Evolutionary conservation across 64 coral and sea anemone species (phyloP).

Genomic region (Astreopora myriophthalma): DNA sequence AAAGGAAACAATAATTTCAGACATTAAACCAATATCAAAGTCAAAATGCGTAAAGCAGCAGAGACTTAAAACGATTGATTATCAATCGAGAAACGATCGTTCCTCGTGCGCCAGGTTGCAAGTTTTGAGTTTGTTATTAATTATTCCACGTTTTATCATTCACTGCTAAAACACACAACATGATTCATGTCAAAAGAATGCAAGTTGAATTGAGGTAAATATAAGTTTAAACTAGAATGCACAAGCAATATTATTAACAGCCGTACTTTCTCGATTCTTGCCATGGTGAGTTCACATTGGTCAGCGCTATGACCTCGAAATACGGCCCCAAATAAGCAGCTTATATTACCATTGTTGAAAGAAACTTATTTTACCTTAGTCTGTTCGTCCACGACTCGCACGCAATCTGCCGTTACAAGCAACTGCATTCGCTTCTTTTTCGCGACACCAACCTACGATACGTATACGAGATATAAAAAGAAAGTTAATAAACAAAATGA

Average conservation of each 20-base stretch:
- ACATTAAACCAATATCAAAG: slow-evolving; percentile 3
- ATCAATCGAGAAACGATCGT: not conserved
- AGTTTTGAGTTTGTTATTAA: not conserved
- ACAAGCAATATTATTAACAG: not conserved
- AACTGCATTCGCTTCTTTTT: slow-evolving; percentile 79
- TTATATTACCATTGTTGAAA: not conserved
- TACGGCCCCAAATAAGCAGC: not conserved
- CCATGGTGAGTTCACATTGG: not conserved
- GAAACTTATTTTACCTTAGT: slow-evolving; percentile 63
- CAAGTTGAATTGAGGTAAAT: not conserved
- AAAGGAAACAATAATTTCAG: not conserved
- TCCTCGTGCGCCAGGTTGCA: not conserved
- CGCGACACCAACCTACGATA: slow-evolving; percentile 19
- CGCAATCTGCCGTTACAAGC: slow-evolving; percentile 78
- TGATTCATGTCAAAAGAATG: not conserved
- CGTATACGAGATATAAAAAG: not conserved
- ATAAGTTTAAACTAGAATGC: not conserved
- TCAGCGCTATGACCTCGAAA: not conserved
- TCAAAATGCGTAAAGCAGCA: not conserved
- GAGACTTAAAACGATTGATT: not conserved
- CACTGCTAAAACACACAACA: not conserved
- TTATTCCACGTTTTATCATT: not conserved
- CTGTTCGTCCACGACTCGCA: slow-evolving; percentile 84
- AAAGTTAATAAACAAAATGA: too few relatives aligned
- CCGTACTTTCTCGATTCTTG: not conserved